phyloP scores from a whole-genome alignment of 2,888 invertebrate genomes.

The Polydrusus cervinus region DNA sequence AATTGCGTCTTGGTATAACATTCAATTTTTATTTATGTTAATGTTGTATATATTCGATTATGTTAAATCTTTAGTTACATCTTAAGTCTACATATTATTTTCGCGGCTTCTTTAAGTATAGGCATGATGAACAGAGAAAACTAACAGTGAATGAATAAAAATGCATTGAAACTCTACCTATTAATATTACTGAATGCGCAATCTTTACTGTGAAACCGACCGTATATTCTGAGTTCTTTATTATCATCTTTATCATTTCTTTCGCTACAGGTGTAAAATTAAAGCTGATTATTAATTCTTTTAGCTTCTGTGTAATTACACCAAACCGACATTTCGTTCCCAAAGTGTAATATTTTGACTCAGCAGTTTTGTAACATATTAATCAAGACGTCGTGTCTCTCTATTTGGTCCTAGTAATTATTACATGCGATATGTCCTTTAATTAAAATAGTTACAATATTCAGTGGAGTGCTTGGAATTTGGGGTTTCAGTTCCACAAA shows the following conservation, averaged over 20 bases:
- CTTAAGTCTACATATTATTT: too few species aligned
- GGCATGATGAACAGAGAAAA: too few species aligned
- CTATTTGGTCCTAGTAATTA: conserved; percentile 15
- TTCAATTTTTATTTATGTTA: too few species aligned
- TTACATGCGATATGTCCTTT: conserved; percentile 22
- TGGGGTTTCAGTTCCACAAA: too few species aligned
- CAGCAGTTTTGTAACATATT: conserved; percentile 10
- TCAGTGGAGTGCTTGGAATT: background rate
- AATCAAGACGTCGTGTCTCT: conserved; percentile 8
- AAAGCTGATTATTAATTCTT: conserved; percentile 9
- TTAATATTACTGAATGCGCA: background rate
- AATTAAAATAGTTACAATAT: conserved; percentile 3
- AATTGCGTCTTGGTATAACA: background rate
- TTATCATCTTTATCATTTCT: background rate
- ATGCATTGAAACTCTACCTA: background rate
- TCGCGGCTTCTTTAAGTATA: too few species aligned
- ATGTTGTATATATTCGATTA: too few species aligned
- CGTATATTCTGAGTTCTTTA: conserved; percentile 1
- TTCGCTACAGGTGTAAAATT: background rate
- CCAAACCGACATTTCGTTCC: background rate
- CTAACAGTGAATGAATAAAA: too few species aligned
- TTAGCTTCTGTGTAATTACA: conserved; percentile 17
- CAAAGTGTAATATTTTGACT: conserved; percentile 23
- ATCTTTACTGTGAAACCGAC: background rate
- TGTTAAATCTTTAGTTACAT: too few species aligned